These are phyloP conservation scores for Lamellibrachia luymesi DNA, from an alignment of 1,140 invertebrate species.

Conservation along the genomic window DNA sequence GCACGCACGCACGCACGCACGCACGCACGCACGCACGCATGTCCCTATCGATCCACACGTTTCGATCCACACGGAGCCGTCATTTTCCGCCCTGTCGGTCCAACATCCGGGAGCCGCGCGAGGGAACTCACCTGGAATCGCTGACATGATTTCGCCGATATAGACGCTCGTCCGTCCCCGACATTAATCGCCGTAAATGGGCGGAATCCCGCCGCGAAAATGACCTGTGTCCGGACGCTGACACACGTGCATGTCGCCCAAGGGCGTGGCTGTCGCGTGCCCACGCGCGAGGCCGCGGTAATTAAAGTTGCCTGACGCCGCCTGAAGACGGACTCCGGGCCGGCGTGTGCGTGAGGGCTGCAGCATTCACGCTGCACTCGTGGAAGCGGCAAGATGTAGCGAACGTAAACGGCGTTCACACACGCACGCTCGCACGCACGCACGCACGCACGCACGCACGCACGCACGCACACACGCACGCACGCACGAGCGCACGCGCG, in stretches of 20 bases:
- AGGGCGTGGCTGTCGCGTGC: background rate
- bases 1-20: conserved; percentile 5
- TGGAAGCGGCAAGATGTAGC: too few species aligned
- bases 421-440: too few species aligned
- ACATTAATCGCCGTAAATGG: background rate
- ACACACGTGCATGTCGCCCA: background rate
- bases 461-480: too few species aligned
- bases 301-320: background rate
- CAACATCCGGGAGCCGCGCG: background rate
- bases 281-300: background rate
- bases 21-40: background rate
- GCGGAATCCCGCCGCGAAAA: background rate
- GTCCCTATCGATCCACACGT: background rate
- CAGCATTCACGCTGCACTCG: background rate
- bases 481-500: too few species aligned
- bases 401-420: too few species aligned
- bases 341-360: background rate
- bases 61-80: background rate
- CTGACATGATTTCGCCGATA: background rate
- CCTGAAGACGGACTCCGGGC: background rate
- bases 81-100: background rate
- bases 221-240: background rate
- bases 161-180: background rate
- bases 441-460: too few species aligned
- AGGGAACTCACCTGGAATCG: background rate